Conservation (phyloP, 2,888 invertebrate species). For the Steromphala cineraria region DNA sequence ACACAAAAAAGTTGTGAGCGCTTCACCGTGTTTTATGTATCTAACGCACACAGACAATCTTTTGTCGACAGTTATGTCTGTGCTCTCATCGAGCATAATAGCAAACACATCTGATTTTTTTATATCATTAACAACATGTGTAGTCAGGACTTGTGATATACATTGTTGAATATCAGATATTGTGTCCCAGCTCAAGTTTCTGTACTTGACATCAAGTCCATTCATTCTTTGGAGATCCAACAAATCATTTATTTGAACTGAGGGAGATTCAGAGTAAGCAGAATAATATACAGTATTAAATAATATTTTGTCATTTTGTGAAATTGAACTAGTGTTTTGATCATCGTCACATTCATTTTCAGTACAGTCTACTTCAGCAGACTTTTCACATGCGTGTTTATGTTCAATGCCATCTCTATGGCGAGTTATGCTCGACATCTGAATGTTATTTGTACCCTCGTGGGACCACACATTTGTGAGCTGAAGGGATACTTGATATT, state of each 20-base stretch:
- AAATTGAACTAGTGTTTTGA: no score
- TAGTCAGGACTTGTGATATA: no score
- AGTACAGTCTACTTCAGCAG: no score
- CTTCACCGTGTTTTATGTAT: conserved; percentile 27
- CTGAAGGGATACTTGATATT: background rate
- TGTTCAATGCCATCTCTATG: background rate
- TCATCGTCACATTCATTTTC: no score
- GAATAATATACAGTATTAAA: background rate
- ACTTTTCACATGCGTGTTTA: background rate
- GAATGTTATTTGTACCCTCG: background rate
- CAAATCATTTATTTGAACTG: background rate
- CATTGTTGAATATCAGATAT: no score
- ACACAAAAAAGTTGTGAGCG: conserved; percentile 24
- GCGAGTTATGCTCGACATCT: background rate
- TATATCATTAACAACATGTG: no score
- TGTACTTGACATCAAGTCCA: background rate
- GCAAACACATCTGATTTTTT: no score
- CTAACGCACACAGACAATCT: conserved; percentile 32
- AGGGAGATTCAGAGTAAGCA: background rate
- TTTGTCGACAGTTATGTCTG: conserved; percentile 34
- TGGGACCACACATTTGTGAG: no score
- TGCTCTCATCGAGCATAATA: conserved; percentile 40
- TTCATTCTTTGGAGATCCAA: background rate
- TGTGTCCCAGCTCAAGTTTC: no score
- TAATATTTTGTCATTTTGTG: background rate